phyloP scores from a whole-genome alignment of 2,888 invertebrate genomes.

The Pemphredon lugubris region DNA sequence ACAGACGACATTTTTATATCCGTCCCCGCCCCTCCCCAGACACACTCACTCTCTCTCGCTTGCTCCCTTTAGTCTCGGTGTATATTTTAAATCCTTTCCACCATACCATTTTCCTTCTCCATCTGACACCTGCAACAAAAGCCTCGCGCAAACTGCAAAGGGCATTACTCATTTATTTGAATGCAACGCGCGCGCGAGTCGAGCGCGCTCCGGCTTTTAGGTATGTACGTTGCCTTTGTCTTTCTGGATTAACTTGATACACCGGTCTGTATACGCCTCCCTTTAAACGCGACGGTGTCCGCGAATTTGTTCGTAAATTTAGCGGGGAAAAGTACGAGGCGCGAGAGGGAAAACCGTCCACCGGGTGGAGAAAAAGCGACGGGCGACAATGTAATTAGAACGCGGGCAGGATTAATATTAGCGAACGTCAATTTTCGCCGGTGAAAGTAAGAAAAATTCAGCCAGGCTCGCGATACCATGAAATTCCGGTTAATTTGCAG shows the following conservation, averaged over 20 bases:
- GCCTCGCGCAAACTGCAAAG: constrained; percentile 50
- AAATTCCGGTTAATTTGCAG: too few relatives aligned
- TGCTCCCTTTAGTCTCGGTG: not conserved
- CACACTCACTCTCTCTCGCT: not conserved
- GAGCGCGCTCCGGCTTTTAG: constrained; percentile 29
- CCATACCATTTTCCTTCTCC: constrained; percentile 23
- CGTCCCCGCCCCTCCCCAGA: too few relatives aligned
- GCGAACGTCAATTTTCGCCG: too few relatives aligned
- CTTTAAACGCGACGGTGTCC: constrained; percentile 41
- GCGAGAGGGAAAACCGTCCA: not conserved
- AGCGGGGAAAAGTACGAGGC: constrained; percentile 23
- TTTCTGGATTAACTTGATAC: constrained; percentile 57
- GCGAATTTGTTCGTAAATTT: constrained; percentile 49
- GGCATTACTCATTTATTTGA: constrained; percentile 61
- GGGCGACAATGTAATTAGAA: not conserved
- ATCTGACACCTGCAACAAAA: constrained; percentile 43
- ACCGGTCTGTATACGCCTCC: constrained; percentile 8
- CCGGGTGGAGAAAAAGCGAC: not conserved
- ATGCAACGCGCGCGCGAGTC: constrained; percentile 33
- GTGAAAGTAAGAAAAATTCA: too few relatives aligned
- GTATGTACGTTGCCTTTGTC: constrained; percentile 46
- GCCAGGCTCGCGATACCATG: too few relatives aligned
- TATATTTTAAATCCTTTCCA: constrained; percentile 40
- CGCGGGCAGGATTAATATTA: too few relatives aligned
- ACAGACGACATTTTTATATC: constrained; percentile 24